Percentiles rank a stretch among this genome's conserved stretches.
Evolutionary conservation across 2,888 invertebrate species (phyloP).

Genomic region (Chymomyza amoena): DNA sequence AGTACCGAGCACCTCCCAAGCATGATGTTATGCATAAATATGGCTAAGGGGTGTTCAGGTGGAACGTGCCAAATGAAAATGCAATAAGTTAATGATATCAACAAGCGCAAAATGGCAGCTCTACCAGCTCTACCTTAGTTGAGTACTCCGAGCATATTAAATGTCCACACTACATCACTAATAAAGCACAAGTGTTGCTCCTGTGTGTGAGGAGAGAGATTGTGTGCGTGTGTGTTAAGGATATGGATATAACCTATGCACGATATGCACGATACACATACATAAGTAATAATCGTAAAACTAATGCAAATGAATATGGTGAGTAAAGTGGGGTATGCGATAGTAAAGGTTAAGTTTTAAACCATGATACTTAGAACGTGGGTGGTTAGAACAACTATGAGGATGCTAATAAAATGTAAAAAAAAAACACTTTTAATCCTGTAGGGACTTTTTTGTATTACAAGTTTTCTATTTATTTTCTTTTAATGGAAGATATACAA

Average conservation of each 20-base stretch:
- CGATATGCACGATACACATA: neutral
- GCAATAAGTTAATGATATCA: slow-evolving; percentile 72
- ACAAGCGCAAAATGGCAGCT: slow-evolving; percentile 22
- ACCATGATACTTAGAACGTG: neutral
- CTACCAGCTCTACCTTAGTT: neutral
- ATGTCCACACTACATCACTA: slow-evolving; percentile 10
- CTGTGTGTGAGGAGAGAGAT: neutral
- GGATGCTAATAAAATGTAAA: neutral
- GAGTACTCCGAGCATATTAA: neutral
- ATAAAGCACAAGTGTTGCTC: slow-evolving; percentile 29
- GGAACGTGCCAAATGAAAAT: slow-evolving; percentile 50
- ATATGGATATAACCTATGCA: slow-evolving; percentile 12
- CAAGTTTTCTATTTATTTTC: neutral
- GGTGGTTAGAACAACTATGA: neutral
- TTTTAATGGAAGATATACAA: neutral
- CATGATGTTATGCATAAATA: slow-evolving; percentile 68
- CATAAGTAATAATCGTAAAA: slow-evolving; percentile 52
- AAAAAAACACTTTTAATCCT: neutral
- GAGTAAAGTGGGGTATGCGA: neutral
- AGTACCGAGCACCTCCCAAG: slow-evolving; percentile 26
- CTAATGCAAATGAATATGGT: slow-evolving; percentile 32
- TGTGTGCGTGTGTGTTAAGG: slow-evolving; percentile 13
- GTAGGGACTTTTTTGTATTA: neutral
- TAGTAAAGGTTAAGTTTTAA: neutral
- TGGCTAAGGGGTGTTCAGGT: slow-evolving; percentile 23